Evolutionary conservation across 2,888 invertebrate genomes (phyloP).

Genomic region (Boloria euphrosyne): DNA sequence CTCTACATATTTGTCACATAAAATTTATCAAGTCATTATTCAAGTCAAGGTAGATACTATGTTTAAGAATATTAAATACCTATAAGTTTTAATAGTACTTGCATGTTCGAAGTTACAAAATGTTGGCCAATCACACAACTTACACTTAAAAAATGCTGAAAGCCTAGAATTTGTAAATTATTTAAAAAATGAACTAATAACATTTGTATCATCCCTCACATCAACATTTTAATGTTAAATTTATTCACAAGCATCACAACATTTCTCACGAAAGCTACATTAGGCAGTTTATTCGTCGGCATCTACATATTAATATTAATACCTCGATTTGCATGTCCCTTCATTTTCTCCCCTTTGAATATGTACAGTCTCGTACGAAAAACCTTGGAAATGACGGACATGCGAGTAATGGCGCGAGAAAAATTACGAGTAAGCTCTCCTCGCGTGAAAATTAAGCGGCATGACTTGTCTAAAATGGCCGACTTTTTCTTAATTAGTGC

Average conservation of each 20-base stretch:
- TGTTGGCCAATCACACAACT: too few relatives aligned
- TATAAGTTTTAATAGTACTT: too few relatives aligned
- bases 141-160: too few relatives aligned
- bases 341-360: constrained; percentile 65
- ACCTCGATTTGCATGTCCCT: constrained; percentile 46
- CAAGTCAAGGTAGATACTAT: too few relatives aligned
- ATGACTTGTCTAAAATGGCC: constrained; percentile 36
- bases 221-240: constrained; percentile 24
- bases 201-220: background rate
- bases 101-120: too few relatives aligned
- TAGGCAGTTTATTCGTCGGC: constrained; percentile 44
- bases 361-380: constrained; percentile 55
- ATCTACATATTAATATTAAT: constrained; percentile 68
- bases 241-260: constrained; percentile 27
- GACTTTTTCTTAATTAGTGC: constrained; percentile 39
- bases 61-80: too few relatives aligned
- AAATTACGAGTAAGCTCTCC: constrained; percentile 46
- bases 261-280: constrained; percentile 37
- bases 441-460: constrained; percentile 57
- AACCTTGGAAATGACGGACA: constrained; percentile 73
- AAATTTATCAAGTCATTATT: too few relatives aligned
- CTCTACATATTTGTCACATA: too few relatives aligned
- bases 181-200: background rate
- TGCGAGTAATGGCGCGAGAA: constrained; percentile 75
- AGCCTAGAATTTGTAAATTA: background rate